These are phyloP conservation scores for Heptranchias perlo DNA, from an alignment of 2,113 vertebrate genomes.

Conservation along the genomic window DNA sequence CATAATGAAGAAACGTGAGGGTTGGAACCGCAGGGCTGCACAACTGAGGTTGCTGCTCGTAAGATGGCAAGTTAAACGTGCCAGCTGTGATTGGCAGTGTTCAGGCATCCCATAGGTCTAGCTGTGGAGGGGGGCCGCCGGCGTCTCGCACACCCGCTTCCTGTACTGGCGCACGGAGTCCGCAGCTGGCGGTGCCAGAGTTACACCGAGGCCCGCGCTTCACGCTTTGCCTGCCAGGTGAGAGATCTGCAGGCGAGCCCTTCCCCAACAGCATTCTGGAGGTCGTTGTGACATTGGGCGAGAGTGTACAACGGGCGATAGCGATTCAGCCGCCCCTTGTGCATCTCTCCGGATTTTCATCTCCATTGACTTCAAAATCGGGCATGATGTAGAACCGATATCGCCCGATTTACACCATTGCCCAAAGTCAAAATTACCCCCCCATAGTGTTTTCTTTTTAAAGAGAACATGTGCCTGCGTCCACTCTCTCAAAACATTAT, in stretches of 20 bases:
- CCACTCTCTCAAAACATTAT: neutral
- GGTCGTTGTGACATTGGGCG: neutral
- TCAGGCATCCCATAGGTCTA: neutral
- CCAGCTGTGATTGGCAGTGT: neutral
- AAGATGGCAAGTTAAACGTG: neutral
- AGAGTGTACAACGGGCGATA: neutral
- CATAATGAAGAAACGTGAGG: neutral
- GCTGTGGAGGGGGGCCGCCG: neutral
- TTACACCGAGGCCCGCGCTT: neutral
- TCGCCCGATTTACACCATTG: neutral
- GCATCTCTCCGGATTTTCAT: neutral
- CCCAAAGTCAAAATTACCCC: neutral
- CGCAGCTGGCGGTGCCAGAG: neutral
- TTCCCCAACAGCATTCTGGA: neutral
- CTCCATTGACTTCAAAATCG: neutral
- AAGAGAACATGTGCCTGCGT: neutral
- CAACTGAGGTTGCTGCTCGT: too few species aligned
- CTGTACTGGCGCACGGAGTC: neutral
- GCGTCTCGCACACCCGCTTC: neutral
- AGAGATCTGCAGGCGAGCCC: neutral
- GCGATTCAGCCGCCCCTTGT: neutral
- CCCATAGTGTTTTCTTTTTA: too few species aligned
- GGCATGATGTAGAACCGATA: neutral
- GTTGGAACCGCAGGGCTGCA: neutral
- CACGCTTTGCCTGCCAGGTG: neutral